phyloP scores from a whole-genome alignment of 1,140 invertebrate species.

The Bombyx mandarina region DNA sequence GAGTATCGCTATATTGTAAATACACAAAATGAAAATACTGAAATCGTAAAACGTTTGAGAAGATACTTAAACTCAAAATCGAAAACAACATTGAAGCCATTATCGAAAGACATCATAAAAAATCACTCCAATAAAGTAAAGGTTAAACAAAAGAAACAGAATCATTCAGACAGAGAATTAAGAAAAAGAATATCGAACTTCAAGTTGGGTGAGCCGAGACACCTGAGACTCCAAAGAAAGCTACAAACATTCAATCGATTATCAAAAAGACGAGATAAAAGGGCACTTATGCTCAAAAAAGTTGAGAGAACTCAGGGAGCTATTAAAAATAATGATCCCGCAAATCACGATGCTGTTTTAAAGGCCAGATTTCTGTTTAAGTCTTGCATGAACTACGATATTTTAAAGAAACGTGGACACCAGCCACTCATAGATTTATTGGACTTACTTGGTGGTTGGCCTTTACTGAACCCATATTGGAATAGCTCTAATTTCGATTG shows the following conservation, averaged over 20 bases:
- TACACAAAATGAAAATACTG: neutral
- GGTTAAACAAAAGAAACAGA: conserved; percentile 3
- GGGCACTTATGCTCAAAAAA: no score
- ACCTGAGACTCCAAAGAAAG: no score
- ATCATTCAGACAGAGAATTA: no score
- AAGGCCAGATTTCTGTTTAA: conserved; percentile 87
- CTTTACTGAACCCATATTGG: conserved; percentile 80
- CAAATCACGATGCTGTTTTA: conserved; percentile 72
- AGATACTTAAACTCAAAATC: conserved; percentile 41
- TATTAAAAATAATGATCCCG: conserved; percentile 25
- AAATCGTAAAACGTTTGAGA: conserved; percentile 46
- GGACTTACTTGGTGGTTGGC: conserved; percentile 87
- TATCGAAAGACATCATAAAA: conserved; percentile 20
- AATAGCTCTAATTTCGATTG: conserved; percentile 79
- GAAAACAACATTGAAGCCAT: conserved; percentile 22
- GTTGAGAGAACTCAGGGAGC: no score
- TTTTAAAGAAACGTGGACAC: conserved; percentile 78
- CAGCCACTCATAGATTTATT: conserved; percentile 81
- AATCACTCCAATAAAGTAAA: conserved; percentile 21
- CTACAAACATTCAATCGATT: no score
- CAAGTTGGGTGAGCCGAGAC: no score
- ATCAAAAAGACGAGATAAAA: no score
- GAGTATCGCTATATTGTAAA: conserved; percentile 16
- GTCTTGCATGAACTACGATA: conserved; percentile 87
- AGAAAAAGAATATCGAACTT: no score